These are phyloP conservation scores for Macrotus californicus DNA, from an alignment of 2,113 vertebrate species.

Conservation along the genomic window DNA sequence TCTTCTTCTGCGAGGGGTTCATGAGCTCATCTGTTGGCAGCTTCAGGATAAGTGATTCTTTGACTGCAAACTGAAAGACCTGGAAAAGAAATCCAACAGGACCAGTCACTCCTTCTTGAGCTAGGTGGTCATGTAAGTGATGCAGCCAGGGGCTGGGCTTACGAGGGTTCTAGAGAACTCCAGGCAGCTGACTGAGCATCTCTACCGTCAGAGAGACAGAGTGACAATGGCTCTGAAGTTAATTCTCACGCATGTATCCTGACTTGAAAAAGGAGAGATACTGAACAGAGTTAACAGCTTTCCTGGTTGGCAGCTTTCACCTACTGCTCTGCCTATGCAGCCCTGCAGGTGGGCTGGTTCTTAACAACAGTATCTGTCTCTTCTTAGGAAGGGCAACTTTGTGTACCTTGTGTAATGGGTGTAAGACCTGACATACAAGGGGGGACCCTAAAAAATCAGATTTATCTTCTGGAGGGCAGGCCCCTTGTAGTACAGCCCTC, in stretches of 20 bases:
- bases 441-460: no score
- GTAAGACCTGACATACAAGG: not conserved
- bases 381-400: not conserved
- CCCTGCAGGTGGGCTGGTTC: not conserved
- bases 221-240: not conserved
- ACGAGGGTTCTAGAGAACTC: not conserved
- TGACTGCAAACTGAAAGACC: constrained; percentile 98
- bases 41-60: constrained; percentile 92
- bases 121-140: not conserved
- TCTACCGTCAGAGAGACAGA: not conserved
- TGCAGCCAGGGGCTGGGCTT: not conserved
- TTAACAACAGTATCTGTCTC: not conserved
- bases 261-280: not conserved
- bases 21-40: constrained; percentile 91
- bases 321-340: not conserved
- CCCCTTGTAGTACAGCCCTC: no score
- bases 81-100: constrained; percentile 63
- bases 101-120: not conserved
- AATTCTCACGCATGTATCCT: not conserved
- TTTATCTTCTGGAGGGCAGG: no score
- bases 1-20: constrained; percentile 96
- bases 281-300: not conserved
- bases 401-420: not conserved
- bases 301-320: not conserved
- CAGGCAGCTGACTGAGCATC: not conserved